A percentile compares a stretch with the other conserved stretches of the same genome.
phyloP scores from a whole-genome alignment of 1,140 invertebrate species.

The Drosophila novamexicana region DNA sequence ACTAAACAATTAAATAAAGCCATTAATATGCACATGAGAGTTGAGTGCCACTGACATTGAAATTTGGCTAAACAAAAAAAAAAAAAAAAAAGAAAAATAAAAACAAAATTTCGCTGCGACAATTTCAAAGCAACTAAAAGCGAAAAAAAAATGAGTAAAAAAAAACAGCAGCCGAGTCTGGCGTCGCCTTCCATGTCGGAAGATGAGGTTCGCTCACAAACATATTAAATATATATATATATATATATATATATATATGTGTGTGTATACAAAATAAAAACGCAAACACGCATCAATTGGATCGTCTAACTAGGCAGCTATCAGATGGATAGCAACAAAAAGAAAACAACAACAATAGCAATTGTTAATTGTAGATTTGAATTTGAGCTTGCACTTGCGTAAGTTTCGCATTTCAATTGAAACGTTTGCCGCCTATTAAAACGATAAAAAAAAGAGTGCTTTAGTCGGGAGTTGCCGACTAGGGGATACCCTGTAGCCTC shows the following conservation, averaged over 20 bases:
- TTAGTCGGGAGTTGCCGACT: too few species aligned
- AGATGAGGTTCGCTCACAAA: conserved; percentile 57
- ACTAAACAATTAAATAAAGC: conserved; percentile 25
- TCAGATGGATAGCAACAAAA: conserved; percentile 28
- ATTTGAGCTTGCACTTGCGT: conserved; percentile 44
- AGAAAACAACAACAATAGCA: conserved; percentile 25
- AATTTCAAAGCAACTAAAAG: conserved; percentile 50
- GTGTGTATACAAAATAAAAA: conserved; percentile 28
- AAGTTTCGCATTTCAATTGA: conserved; percentile 56
- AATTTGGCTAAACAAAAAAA: conserved; percentile 57
- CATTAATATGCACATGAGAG: conserved; percentile 68
- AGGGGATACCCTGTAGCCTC: too few species aligned
- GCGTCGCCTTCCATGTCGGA: conserved; percentile 71
- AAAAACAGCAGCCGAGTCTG: conserved; percentile 33
- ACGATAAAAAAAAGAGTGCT: conserved; percentile 17
- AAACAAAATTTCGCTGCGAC: conserved; percentile 64
- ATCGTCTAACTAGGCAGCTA: conserved; percentile 23
- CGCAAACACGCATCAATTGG: conserved; percentile 9
- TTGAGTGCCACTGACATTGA: conserved; percentile 70
- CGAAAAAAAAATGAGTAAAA: conserved; percentile 6
- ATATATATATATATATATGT: conserved; percentile 21
- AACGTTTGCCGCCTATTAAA: conserved; percentile 50
- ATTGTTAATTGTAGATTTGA: conserved; percentile 43
- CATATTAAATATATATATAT: conserved; percentile 20
- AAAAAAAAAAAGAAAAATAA: conserved; percentile 5